Evolutionary conservation across 2,797 vertebrate species (phyloP).

Genomic region (Rhinatrema bivittatum): DNA sequence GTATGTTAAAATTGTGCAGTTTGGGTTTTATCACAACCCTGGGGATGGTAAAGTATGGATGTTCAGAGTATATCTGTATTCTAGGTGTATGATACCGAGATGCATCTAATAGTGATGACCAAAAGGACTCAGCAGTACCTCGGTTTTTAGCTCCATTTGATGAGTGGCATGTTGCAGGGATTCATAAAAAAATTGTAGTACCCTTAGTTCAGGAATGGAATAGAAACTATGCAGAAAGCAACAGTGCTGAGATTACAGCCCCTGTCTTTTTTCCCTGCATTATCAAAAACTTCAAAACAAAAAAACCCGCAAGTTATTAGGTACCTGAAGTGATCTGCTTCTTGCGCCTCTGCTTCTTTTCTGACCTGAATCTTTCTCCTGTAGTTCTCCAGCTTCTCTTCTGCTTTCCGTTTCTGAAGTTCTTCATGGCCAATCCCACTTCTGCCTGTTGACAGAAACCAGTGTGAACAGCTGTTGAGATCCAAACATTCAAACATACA

Average conservation of each 20-base stretch:
- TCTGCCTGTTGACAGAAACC: slow-evolving; percentile 75
- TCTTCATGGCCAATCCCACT: slow-evolving; percentile 87
- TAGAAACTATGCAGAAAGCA: not conserved
- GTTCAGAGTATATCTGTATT: not conserved
- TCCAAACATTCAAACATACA: too few relatives aligned
- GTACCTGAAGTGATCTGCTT: slow-evolving; percentile 83
- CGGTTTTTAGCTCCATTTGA: too few relatives aligned
- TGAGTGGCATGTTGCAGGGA: too few relatives aligned
- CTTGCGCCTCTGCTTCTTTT: slow-evolving; percentile 70
- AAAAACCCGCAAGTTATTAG: not conserved
- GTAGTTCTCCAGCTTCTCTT: slow-evolving; percentile 78
- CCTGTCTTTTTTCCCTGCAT: too few relatives aligned
- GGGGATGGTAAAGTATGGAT: too few relatives aligned
- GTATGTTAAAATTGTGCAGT: too few relatives aligned
- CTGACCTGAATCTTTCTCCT: slow-evolving; percentile 67
- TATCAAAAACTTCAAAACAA: too few relatives aligned
- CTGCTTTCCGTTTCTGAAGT: slow-evolving; percentile 85
- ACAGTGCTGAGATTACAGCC: not conserved
- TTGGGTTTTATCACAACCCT: too few relatives aligned
- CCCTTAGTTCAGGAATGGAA: not conserved
- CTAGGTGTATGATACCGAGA: not conserved
- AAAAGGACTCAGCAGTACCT: not conserved
- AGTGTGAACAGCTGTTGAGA: too few relatives aligned
- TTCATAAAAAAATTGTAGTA: too few relatives aligned
- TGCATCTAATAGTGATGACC: too few relatives aligned